Evolutionary conservation across 2,113 vertebrate genomes (phyloP).

Genomic region (Hippocampus comes): DNA sequence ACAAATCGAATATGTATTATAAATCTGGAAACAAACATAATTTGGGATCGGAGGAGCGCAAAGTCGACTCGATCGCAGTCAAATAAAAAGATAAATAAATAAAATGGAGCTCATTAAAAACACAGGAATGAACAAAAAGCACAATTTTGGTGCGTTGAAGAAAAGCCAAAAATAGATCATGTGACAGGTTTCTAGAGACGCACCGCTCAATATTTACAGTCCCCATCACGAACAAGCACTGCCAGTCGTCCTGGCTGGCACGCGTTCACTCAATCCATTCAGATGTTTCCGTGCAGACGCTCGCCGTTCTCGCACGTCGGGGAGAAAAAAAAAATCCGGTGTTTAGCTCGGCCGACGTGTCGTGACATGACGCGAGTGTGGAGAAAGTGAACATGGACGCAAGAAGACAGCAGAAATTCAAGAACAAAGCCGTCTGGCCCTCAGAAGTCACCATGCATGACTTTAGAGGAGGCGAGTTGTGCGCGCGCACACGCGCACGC

Average conservation of each 20-base stretch:
- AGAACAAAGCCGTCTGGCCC: conserved; percentile 63
- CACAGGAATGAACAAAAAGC: neutral
- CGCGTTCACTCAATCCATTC: neutral
- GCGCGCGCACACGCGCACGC: conserved; percentile 8
- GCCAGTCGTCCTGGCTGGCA: neutral
- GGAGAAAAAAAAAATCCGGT: conserved; percentile 7
- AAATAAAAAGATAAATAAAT: too few relatives aligned
- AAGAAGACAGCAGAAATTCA: conserved; percentile 13
- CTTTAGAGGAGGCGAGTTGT: conserved; percentile 24
- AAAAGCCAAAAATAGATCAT: neutral
- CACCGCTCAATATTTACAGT: neutral
- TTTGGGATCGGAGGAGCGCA: too few relatives aligned
- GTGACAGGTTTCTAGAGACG: neutral
- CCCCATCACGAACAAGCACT: neutral
- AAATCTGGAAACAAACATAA: too few relatives aligned
- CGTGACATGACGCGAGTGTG: conserved; percentile 46
- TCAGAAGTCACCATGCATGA: conserved; percentile 61
- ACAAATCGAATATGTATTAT: too few relatives aligned
- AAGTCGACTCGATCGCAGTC: too few relatives aligned
- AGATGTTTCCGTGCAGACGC: neutral
- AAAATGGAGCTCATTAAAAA: neutral
- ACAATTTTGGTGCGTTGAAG: neutral
- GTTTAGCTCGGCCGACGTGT: conserved; percentile 8
- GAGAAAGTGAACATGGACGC: conserved; percentile 1
- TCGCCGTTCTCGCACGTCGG: neutral